phyloP scores from a whole-genome alignment of 2,113 vertebrate species.

The Bambusicola thoracicus region DNA sequence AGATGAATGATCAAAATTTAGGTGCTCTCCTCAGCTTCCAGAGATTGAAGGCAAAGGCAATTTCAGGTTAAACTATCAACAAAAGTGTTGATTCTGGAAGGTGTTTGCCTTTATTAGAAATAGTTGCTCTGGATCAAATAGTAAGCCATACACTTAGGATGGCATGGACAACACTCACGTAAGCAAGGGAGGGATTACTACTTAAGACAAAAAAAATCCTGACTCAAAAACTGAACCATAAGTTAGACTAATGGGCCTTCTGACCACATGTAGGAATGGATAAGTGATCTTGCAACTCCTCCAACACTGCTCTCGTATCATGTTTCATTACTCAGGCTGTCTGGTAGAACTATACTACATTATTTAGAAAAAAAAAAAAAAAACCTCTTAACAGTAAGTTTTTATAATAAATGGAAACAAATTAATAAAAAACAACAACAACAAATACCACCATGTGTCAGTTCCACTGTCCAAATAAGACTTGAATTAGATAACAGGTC shows the following conservation, averaged over 20 bases:
- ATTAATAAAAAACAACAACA: slow-evolving; percentile 43
- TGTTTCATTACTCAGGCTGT: slow-evolving; percentile 59
- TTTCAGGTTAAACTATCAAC: neutral
- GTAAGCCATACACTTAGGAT: slow-evolving; percentile 9
- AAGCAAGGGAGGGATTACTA: neutral
- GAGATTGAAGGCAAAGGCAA: neutral
- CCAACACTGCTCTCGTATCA: neutral
- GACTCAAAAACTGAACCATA: slow-evolving; percentile 54
- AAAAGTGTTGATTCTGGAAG: neutral
- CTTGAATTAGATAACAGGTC: slow-evolving; percentile 74
- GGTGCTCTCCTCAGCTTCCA: neutral
- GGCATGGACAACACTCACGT: neutral
- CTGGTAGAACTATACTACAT: neutral
- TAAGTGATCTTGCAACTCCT: slow-evolving; percentile 42
- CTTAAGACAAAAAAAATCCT: slow-evolving; percentile 18
- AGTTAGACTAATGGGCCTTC: slow-evolving; percentile 62
- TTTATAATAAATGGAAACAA: slow-evolving; percentile 68
- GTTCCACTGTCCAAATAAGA: slow-evolving; percentile 60
- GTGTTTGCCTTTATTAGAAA: neutral
- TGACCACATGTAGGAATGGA: slow-evolving; percentile 36
- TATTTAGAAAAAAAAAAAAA: no score
- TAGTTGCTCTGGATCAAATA: slow-evolving; percentile 23
- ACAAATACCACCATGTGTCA: slow-evolving; percentile 42
- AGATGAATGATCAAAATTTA: neutral
- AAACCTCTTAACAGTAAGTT: slow-evolving; percentile 15